phyloP scores from a whole-genome alignment of 2,113 vertebrate species.

The Sturnira hondurensis region DNA sequence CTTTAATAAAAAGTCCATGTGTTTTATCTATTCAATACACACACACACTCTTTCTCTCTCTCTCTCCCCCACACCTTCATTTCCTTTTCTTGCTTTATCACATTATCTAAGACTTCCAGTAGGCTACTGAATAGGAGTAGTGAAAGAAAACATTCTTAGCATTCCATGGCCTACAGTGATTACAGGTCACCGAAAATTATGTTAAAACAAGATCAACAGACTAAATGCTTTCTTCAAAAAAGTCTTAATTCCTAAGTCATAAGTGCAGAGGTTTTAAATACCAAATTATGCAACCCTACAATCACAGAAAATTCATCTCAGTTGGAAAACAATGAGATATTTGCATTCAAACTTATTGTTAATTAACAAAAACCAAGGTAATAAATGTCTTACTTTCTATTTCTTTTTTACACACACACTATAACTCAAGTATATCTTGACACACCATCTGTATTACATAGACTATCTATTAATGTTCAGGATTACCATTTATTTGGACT shows the following conservation, averaged over 20 bases:
- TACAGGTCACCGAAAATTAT: not conserved
- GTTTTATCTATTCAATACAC: not conserved
- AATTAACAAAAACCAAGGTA: not conserved
- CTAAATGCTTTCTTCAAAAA: not conserved
- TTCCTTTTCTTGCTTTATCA: not conserved
- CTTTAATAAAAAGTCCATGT: not conserved
- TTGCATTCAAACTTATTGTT: not conserved
- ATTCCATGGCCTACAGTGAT: not conserved
- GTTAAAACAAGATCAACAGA: not conserved
- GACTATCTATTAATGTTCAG: not conserved
- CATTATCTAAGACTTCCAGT: not conserved
- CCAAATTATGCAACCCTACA: not conserved
- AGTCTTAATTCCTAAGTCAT: not conserved
- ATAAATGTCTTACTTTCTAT: not conserved
- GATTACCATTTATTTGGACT: not conserved
- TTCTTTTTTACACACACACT: not conserved
- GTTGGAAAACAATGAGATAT: not conserved
- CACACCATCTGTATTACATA: not conserved
- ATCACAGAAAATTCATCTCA: not conserved
- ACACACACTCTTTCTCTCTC: not conserved
- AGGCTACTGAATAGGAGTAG: not conserved
- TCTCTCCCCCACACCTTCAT: not conserved
- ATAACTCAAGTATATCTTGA: not conserved
- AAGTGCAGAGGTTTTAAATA: not conserved
- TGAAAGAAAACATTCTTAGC: not conserved